Base-by-base conservation (phyloP, 1,140 invertebrate species). In the Polyergus mexicanus region DNA sequence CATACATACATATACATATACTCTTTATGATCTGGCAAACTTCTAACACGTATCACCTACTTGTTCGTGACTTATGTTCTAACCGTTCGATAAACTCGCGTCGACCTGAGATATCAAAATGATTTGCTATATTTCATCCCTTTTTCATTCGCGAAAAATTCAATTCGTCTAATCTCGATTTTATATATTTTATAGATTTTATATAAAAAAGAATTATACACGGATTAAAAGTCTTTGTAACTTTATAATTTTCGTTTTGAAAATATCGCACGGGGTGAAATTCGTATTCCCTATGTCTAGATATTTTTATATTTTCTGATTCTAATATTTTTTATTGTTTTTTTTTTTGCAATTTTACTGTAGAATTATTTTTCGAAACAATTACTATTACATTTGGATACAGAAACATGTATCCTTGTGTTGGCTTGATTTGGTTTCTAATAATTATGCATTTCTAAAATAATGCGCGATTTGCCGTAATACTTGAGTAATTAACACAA, bases 11-110 rank as follows among this genome's bases (percentile, higher is more conserved):
- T 32, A 22, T 11, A 16, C 63, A 35, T 47, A 41, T 19, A 28
- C 75, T 56, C n/a, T 85, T 85, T 85, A 85, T 74, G 60, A 25
- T 25, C n/a, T 28, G 41, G 16, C 28, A 51, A 74, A 87, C 81
- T 72, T 76, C 85, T 78, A 54, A 58, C n/a, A 54, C 4, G 25
- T 28, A 74, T 71, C 51, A 68, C 65, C 51, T 74, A 44, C 11
- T 63, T 38, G 16, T 66, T 66, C 44, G 47, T 47, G 81, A 81
- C 16, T 10, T 41, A 19, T 10, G 38, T 62, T 66, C 38, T 28
- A 62, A 76, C 35, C 56, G 25, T 76, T 35, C 28, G 0, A 65
- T 77, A 63, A 44, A 77, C 28, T 38, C 47, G n/a, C 38, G 13
- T 63, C 7, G 11, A 63, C 3, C 19, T 11, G 25, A 32, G 19